These are phyloP conservation scores for Orestias chungarensis DNA, from an alignment of 2,797 vertebrate species.

Conservation along the genomic window DNA sequence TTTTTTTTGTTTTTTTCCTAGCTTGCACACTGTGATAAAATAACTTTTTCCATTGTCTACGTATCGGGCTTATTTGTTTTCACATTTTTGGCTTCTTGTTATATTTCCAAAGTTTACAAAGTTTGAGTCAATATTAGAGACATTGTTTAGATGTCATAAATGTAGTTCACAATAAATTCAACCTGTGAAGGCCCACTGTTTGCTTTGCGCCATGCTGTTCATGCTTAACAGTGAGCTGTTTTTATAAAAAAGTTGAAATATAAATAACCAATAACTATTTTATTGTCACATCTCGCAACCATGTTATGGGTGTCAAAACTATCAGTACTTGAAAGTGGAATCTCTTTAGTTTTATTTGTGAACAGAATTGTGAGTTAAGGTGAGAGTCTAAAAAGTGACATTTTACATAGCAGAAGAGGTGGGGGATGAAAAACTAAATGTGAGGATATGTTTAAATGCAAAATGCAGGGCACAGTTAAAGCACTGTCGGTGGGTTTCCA, in stretches of 20 bases:
- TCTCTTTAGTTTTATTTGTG: background rate
- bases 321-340: background rate
- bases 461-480: background rate
- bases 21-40: background rate
- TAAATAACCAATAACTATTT: background rate
- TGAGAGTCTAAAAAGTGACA: background rate
- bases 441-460: background rate
- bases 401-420: background rate
- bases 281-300: background rate
- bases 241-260: constrained; percentile 25
- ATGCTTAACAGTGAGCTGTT: background rate
- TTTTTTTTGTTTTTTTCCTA: background rate
- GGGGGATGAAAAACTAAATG: background rate
- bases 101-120: background rate
- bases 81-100: background rate
- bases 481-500: constrained; percentile 26
- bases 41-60: background rate
- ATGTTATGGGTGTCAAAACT: background rate
- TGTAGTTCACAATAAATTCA: background rate
- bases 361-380: background rate
- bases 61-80: background rate
- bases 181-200: constrained; percentile 13
- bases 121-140: constrained; percentile 4
- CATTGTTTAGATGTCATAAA: constrained; percentile 4
- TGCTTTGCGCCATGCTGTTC: constrained; percentile 8